Evolutionary conservation across 2,888 invertebrate species (phyloP), one percentile per base, ranked within the genome.

Genomic region (Ditylenchus weischeri): DNA sequence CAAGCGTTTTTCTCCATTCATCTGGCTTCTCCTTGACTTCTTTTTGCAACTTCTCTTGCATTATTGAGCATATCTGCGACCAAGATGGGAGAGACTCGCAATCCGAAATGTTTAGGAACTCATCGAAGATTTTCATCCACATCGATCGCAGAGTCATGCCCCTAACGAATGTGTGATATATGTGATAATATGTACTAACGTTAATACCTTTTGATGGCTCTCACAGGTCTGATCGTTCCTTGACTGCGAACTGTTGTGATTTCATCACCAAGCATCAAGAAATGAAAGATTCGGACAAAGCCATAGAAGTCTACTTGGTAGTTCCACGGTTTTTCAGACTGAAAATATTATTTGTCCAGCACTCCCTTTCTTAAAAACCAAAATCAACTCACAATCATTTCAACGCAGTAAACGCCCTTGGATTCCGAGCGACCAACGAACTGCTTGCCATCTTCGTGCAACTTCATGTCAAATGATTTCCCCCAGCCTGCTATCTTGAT

Each of bases 221-320:
- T 70, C n/a, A n/a, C n/a, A 15, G 77, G 74, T 36, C 64, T 66
- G 76, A 81, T 81, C 7, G 61, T 23, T 4, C 54, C 54, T n/a
- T 54, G 54, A 21, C 29, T 29, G 3, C 54, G 21, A 23, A 70
- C 90, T 88, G 62, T 61, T 79, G 90, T 89, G 90, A 94, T 92
- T 84, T 94, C 94, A 81, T 90, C 90, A 57, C 91, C 91, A 86
- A 92, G 90, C 21, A 93, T 85, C 75, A 94, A 86, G 60, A 91
- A 90, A 84, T 93, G 91, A 74, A 92, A 89, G 13, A 91, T 90
- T n/a, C 90, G 91, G 61, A 91, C 91, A 71, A 93, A 85, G 74
- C 93, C 93, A 84, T 89, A 94, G 79, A 91, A 86, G 86, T 95
- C 94, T 47, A 91, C 90, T 86, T 94, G 83, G 61, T 76, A 79